These are phyloP conservation scores for Cheilosia vernalis DNA, from an alignment of 2,888 invertebrate genomes.

Conservation along the genomic window DNA sequence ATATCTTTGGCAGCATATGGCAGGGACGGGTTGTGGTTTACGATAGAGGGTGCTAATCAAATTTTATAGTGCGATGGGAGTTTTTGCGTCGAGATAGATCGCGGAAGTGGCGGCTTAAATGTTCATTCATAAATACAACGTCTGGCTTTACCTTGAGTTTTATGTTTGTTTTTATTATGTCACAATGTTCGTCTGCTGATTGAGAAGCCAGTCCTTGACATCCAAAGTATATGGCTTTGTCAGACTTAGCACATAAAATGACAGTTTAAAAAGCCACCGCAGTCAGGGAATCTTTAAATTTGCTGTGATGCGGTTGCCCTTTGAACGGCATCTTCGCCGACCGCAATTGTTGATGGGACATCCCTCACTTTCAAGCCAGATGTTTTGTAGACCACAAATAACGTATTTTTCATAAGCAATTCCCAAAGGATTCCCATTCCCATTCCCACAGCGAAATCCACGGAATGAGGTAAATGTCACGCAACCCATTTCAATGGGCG, in stretches of 20 bases:
- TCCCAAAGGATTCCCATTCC: not conserved
- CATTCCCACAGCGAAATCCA: not conserved
- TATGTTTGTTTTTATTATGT: too few species aligned
- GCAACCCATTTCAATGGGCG: not conserved
- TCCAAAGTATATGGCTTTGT: too few species aligned
- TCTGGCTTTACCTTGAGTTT: not conserved
- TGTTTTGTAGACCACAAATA: not conserved
- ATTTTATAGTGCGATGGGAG: slow-evolving; percentile 16
- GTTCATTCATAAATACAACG: slow-evolving; percentile 11
- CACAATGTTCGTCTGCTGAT: too few species aligned
- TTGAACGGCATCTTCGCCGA: too few species aligned
- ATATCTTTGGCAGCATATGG: slow-evolving; percentile 38
- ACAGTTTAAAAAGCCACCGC: too few species aligned
- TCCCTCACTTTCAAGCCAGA: not conserved
- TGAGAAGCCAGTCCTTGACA: too few species aligned
- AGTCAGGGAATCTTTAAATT: too few species aligned
- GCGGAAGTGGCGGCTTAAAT: not conserved
- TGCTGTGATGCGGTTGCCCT: too few species aligned
- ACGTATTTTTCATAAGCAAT: not conserved
- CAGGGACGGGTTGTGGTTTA: not conserved
- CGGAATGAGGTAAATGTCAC: not conserved
- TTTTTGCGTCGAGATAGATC: not conserved
- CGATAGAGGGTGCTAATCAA: slow-evolving; percentile 37
- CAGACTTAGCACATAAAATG: too few species aligned
- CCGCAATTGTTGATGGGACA: not conserved